These are phyloP conservation scores for Gadopsis bispinosus DNA, from an alignment of 2,797 vertebrate genomes.

Conservation along the genomic window DNA sequence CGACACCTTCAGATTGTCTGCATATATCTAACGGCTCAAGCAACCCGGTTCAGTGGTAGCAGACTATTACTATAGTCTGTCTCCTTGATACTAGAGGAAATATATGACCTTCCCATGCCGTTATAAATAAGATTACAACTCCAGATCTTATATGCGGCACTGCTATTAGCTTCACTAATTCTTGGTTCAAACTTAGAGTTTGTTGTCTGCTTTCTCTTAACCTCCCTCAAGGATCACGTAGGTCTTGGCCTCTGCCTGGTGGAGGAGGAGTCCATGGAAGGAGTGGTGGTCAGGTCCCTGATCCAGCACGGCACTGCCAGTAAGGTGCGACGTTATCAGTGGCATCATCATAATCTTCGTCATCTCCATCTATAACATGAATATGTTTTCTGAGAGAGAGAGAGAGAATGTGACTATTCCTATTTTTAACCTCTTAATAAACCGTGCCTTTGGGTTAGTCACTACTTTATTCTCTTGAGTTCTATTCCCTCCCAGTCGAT, in stretches of 20 bases:
- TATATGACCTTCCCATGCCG: neutral
- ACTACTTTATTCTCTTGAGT: too few species aligned
- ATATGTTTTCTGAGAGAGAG: neutral
- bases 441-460: too few species aligned
- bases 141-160: neutral
- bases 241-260: constrained; percentile 66
- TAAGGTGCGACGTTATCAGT: constrained; percentile 65
- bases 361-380: neutral
- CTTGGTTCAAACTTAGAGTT: neutral
- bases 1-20: constrained; percentile 7
- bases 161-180: neutral
- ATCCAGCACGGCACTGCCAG: constrained; percentile 65
- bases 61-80: neutral
- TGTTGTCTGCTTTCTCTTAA: neutral
- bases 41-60: neutral
- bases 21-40: constrained; percentile 11
- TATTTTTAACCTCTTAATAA: too few species aligned
- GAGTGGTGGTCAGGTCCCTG: constrained; percentile 61
- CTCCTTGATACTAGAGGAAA: neutral
- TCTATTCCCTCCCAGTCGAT: too few species aligned
- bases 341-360: neutral
- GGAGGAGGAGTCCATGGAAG: constrained; percentile 49
- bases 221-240: constrained; percentile 58
- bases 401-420: too few species aligned
- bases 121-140: neutral